Base-by-base conservation (phyloP, 2,888 invertebrate genomes). In the Diarsia rubi region DNA sequence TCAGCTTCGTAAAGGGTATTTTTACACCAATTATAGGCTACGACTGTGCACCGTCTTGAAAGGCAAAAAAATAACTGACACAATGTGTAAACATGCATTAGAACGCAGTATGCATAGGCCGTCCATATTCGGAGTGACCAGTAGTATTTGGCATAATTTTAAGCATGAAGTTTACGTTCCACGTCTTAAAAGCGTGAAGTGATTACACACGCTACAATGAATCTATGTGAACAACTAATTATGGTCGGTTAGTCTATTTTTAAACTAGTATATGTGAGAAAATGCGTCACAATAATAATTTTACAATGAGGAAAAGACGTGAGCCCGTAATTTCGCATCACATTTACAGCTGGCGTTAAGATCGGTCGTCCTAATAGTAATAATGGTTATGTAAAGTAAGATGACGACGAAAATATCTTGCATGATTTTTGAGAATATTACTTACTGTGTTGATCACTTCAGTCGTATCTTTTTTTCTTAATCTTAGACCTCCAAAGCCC, bases 241-340 rank as follows among this genome's bases (percentile, higher is more conserved):
- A 83, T 49, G 52, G 21, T 27, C 66, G 31, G 11, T 37, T 11
- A n/a, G 9, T 72, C 72, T 82, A 72, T 86, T 73, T 79, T 69
- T 75, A 77, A 69, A 66, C 42, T 19, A 63, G 42, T 44, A 70
- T 57, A 70, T 69, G 70, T 49, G 37, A 59, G 62, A 64, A 70
- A 72, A 80, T 42, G 68, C 77, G 68, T 73, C 77, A 66, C 52
- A 64, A 67, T 67, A 69, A 60, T 73, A 70, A 76, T 64, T 75
- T 73, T 74, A 80, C 68, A 49, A 85, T n/a, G 60, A 83, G 75
- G 77, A 83, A 80, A 83, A 78, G 69, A 76, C 69, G 81, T 81
- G 78, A 86, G 44, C 2, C 19, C 9, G 66, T 73, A 79, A 79
- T 76, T 79, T 83, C 42, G 69, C 59, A 73, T 54, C 37, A 74